phyloP scores from a whole-genome alignment of 2,113 vertebrate genomes.

The Ranitomeya variabilis region DNA sequence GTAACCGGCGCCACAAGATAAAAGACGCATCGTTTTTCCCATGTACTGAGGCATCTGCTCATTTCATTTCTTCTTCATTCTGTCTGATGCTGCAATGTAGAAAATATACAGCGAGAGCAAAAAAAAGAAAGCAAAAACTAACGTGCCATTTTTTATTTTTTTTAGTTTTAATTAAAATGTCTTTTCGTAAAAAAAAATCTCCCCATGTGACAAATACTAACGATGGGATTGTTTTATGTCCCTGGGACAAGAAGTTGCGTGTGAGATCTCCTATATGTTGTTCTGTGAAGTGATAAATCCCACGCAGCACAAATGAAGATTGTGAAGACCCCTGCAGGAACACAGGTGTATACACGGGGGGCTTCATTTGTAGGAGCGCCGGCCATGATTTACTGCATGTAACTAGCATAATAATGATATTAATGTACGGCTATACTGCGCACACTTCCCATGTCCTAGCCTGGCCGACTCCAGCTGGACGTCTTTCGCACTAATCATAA shows the following conservation, averaged over 20 bases:
- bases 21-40: too few relatives aligned
- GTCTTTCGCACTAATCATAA: slow-evolving; percentile 65
- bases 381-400: background rate
- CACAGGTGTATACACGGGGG: slow-evolving; percentile 8
- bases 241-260: background rate
- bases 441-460: slow-evolving; percentile 28
- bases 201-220: background rate
- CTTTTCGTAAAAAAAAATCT: background rate
- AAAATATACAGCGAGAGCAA: too few relatives aligned
- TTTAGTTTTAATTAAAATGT: background rate
- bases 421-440: background rate
- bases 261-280: background rate
- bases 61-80: too few relatives aligned
- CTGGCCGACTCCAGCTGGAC: slow-evolving; percentile 67
- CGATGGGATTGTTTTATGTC: background rate
- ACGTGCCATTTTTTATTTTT: too few relatives aligned
- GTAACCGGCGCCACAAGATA: too few relatives aligned
- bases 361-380: background rate
- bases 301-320: background rate
- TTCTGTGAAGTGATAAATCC: background rate
- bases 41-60: too few relatives aligned
- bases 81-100: too few relatives aligned
- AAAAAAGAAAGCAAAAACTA: too few relatives aligned
- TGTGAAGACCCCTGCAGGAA: background rate
- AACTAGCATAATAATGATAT: background rate